Percentiles rank a stretch among this genome's conserved stretches.
phyloP scores from a whole-genome alignment of 30 jellyfish, hydroid and myxozoan species.

The Pseudorhiza aurosa region DNA sequence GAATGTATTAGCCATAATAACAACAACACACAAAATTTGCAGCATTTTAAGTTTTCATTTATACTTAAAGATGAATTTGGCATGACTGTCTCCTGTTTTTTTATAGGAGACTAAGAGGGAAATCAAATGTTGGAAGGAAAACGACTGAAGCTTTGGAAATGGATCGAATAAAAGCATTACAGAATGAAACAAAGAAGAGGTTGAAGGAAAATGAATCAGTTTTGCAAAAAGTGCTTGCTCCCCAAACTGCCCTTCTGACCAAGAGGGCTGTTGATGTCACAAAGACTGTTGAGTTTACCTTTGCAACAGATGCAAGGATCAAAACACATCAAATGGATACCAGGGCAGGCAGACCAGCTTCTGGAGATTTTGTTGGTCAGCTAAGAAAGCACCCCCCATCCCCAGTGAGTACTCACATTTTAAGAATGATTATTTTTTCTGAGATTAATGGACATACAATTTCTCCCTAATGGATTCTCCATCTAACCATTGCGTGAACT shows the following conservation, averaged over 20 bases:
- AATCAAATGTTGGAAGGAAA: background rate
- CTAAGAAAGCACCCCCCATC: constrained; percentile 94
- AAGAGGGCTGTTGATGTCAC: constrained; percentile 64
- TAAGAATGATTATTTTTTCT: too few species aligned
- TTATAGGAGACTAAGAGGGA: constrained; percentile 50
- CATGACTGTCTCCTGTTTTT: too few species aligned
- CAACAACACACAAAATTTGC: too few species aligned
- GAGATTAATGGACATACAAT: too few species aligned
- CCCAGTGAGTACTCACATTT: constrained; percentile 73
- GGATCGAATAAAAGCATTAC: constrained; percentile 68
- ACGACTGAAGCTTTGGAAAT: constrained; percentile 78
- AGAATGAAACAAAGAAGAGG: constrained; percentile 72
- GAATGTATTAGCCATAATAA: too few species aligned
- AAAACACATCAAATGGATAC: constrained; percentile 80
- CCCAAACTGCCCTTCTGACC: constrained; percentile 63
- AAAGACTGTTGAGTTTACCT: constrained; percentile 73
- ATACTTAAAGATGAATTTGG: too few species aligned
- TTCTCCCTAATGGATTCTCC: too few species aligned
- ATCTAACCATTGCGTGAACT: too few species aligned
- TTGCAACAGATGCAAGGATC: constrained; percentile 90
- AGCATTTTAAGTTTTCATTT: too few species aligned
- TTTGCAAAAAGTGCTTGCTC: constrained; percentile 74
- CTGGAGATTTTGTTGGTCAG: constrained; percentile 63
- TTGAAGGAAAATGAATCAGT: constrained; percentile 51
- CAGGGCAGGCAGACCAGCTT: constrained; percentile 41